Conservation (phyloP, 2,797 vertebrate genomes). For the Leptatherina wallacei region DNA sequence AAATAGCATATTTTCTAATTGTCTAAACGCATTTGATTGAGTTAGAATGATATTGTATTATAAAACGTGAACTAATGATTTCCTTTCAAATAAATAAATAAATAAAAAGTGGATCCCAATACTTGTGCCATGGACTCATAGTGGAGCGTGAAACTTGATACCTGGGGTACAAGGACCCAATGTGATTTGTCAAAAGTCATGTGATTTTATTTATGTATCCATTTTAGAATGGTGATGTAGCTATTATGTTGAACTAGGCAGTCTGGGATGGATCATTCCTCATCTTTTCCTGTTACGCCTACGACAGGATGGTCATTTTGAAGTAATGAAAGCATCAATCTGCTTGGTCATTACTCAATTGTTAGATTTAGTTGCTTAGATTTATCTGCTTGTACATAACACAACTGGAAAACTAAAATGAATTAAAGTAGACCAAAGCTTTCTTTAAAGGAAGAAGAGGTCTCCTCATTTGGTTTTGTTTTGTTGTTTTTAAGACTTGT, state of each 20-base stretch:
- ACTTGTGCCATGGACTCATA: not conserved
- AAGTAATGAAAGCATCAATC: slow-evolving; percentile 26
- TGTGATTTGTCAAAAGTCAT: not conserved
- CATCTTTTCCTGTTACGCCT: slow-evolving; percentile 13
- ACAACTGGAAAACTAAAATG: not conserved
- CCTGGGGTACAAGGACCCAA: not conserved
- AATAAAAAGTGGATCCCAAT: not conserved
- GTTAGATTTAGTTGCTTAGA: not conserved
- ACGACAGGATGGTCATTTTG: slow-evolving; percentile 33
- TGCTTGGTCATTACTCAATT: slow-evolving; percentile 19
- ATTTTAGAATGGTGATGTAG: not conserved
- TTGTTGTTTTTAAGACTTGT: not conserved
- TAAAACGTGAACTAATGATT: not conserved
- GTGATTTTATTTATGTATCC: not conserved
- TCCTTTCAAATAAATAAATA: no score
- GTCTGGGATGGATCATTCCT: slow-evolving; percentile 6
- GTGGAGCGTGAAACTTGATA: no score
- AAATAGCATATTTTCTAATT: not conserved
- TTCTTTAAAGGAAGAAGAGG: not conserved
- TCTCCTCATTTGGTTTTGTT: not conserved
- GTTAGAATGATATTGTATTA: not conserved
- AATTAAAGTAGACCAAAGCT: not conserved
- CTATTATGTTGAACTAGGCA: slow-evolving; percentile 7
- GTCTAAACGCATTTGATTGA: not conserved
- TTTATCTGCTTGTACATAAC: not conserved